These are phyloP conservation scores for Scopus umbretta DNA, from an alignment of 2,113 vertebrate genomes.

Conservation along the genomic window DNA sequence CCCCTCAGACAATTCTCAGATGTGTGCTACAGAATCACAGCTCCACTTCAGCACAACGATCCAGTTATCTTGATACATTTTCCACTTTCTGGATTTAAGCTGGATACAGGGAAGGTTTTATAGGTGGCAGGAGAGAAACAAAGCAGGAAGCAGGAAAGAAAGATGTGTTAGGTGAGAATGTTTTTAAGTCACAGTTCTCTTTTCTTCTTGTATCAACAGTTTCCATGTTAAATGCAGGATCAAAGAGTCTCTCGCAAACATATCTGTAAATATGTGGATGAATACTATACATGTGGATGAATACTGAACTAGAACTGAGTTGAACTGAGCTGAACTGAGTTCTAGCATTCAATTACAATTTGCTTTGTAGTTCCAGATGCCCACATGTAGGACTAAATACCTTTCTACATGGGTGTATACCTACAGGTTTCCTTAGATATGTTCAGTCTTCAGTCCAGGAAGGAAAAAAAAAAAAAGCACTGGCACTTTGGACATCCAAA, in stretches of 20 bases:
- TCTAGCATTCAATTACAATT: not conserved
- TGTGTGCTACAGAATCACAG: not conserved
- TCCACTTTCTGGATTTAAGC: not conserved
- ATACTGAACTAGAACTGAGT: too few relatives aligned
- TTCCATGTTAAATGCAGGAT: not conserved
- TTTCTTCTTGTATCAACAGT: not conserved
- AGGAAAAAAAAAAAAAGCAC: not conserved
- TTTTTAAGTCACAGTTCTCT: not conserved
- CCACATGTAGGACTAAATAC: not conserved
- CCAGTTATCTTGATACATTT: not conserved
- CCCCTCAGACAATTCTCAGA: not conserved
- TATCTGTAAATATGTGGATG: too few relatives aligned
- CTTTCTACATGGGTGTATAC: rapidly evolving
- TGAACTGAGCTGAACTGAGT: too few relatives aligned
- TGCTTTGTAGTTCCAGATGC: not conserved
- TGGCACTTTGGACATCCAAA: not conserved
- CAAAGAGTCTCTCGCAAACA: not conserved
- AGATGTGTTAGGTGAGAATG: not conserved
- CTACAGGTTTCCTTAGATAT: not conserved
- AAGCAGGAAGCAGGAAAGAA: not conserved
- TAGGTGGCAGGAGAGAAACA: not conserved
- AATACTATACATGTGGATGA: not conserved
- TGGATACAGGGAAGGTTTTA: not conserved
- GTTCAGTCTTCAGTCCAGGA: not conserved
- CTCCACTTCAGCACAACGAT: not conserved